Conservation (phyloP, 1,140 invertebrate species). For the Frieseomelitta varia region DNA sequence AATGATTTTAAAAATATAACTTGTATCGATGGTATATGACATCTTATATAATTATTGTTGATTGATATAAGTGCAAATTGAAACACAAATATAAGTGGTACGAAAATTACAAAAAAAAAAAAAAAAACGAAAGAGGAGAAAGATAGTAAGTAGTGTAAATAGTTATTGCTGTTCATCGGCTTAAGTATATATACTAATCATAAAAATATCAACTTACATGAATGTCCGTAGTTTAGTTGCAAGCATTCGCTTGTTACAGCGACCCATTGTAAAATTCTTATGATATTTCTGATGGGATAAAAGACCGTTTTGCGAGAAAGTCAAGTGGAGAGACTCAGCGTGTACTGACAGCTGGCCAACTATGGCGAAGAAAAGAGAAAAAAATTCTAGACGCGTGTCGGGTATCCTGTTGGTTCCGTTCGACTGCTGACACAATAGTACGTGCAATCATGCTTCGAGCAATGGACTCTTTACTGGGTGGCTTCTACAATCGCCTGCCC, state of each 20-base stretch:
- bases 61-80: no score
- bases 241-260: not conserved
- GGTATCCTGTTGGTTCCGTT: slow-evolving; percentile 79
- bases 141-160: no score
- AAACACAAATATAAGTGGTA: not conserved
- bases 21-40: no score
- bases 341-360: slow-evolving; percentile 61
- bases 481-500: slow-evolving; percentile 56
- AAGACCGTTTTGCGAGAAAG: slow-evolving; percentile 10
- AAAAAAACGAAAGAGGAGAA: not conserved
- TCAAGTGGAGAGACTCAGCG: slow-evolving; percentile 54
- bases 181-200: no score
- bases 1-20: not conserved
- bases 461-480: slow-evolving; percentile 58
- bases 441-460: slow-evolving; percentile 73
- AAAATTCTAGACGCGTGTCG: slow-evolving; percentile 77
- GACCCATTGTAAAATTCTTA: no score
- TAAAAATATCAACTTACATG: not conserved
- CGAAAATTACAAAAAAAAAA: not conserved
- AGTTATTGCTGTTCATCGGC: no score
- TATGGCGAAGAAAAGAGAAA: slow-evolving; percentile 57
- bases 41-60: no score
- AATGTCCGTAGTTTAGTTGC: not conserved
- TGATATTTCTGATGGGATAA: not conserved
- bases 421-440: slow-evolving; percentile 78